Evolutionary conservation across 2,888 invertebrate genomes (phyloP).

Genomic region (Formica aserva): DNA sequence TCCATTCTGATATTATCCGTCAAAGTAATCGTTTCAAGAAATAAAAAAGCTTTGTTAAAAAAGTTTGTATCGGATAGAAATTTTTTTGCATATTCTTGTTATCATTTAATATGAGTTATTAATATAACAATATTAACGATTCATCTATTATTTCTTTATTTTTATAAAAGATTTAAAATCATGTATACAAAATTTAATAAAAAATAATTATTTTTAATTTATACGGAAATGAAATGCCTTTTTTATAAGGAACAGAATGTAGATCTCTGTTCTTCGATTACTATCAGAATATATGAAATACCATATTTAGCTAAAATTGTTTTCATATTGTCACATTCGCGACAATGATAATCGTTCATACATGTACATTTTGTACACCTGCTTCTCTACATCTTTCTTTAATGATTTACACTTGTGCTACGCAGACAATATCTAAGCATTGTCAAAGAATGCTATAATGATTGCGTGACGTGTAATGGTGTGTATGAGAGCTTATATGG

Average conservation of each 20-base stretch:
- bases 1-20: not conserved
- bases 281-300: not conserved
- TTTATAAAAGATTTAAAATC: not conserved
- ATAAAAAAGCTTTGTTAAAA: not conserved
- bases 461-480: constrained; percentile 45
- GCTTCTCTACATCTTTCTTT: not conserved
- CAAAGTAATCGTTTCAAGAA: not conserved
- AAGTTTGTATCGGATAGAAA: not conserved
- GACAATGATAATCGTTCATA: not conserved
- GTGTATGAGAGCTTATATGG: constrained; percentile 41
- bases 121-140: not conserved
- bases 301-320: not conserved
- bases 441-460: constrained; percentile 44
- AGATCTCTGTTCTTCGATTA: not conserved
- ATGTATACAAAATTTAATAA: not conserved
- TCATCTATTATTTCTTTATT: not conserved
- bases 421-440: not conserved
- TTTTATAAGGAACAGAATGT: not conserved
- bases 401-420: constrained; percentile 2
- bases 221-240: not conserved
- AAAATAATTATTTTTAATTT: not conserved
- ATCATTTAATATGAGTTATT: not conserved
- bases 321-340: constrained; percentile 6
- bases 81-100: not conserved
- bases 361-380: not conserved